phyloP scores from a whole-genome alignment of 2,888 invertebrate genomes.

The Coenonympha glycerion region DNA sequence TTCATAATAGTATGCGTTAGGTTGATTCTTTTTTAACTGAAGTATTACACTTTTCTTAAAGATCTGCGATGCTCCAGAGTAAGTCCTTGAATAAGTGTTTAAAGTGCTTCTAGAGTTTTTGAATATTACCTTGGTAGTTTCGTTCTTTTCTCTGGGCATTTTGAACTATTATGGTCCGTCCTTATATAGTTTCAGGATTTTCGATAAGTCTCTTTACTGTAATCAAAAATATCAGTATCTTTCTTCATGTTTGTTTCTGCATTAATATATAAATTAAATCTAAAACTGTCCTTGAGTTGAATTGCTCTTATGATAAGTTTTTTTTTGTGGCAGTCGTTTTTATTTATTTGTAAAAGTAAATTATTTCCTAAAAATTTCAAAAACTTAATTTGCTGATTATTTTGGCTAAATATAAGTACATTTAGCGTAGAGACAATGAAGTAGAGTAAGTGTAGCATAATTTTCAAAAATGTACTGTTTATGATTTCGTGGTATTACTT shows the following conservation, averaged over 20 bases:
- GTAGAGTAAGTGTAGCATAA: too few species aligned
- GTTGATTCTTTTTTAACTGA: slow-evolving; percentile 41
- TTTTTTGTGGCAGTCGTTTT: too few species aligned
- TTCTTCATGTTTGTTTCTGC: slow-evolving; percentile 4
- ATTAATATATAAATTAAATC: too few species aligned
- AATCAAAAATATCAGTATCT: slow-evolving; percentile 58
- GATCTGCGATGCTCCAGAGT: slow-evolving; percentile 42
- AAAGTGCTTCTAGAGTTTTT: slow-evolving; percentile 49
- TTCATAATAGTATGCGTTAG: slow-evolving; percentile 35
- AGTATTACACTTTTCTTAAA: slow-evolving; percentile 38
- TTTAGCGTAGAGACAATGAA: too few species aligned
- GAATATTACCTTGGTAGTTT: slow-evolving; percentile 42
- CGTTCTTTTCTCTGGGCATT: slow-evolving; percentile 45
- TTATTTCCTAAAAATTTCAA: too few species aligned
- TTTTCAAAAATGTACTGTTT: too few species aligned
- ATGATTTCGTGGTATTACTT: too few species aligned
- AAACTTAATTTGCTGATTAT: too few species aligned
- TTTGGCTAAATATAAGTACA: too few species aligned
- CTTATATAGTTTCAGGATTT: slow-evolving; percentile 20
- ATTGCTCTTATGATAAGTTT: too few species aligned
- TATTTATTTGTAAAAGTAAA: too few species aligned
- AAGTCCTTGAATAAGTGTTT: slow-evolving; percentile 44
- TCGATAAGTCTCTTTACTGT: slow-evolving; percentile 46
- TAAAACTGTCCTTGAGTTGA: too few species aligned
- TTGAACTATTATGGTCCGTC: slow-evolving; percentile 16